Conservation (phyloP, 2,888 invertebrate species). For the Heliconius cydno region DNA sequence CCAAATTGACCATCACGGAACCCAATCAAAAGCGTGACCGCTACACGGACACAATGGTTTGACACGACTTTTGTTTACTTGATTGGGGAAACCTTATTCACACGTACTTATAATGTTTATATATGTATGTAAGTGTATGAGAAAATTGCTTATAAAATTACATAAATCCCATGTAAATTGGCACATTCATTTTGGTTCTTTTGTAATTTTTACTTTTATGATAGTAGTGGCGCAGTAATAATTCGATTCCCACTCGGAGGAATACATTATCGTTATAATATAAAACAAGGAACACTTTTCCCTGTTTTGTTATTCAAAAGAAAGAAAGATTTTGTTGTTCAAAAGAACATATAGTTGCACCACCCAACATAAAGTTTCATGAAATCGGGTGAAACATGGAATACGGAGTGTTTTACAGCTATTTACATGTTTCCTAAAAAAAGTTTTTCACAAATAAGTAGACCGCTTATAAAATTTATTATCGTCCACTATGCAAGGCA, state of each 20-base stretch:
- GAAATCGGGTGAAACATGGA: background rate
- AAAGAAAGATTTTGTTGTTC: too few species aligned
- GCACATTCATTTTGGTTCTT: background rate
- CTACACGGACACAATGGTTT: background rate
- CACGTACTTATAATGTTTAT: background rate
- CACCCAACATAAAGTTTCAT: background rate
- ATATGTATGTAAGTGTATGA: background rate
- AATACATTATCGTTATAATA: too few species aligned
- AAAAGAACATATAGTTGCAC: background rate
- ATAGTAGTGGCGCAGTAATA: background rate
- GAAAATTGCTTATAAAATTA: slow-evolving; percentile 13
- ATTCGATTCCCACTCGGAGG: too few species aligned
- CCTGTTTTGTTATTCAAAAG: background rate
- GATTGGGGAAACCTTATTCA: slow-evolving; percentile 4
- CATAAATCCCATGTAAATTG: slow-evolving; percentile 13
- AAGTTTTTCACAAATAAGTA: background rate
- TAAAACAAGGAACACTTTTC: too few species aligned
- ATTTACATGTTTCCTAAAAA: background rate
- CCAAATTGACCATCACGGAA: background rate
- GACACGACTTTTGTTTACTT: slow-evolving; percentile 3
- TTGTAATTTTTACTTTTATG: background rate
- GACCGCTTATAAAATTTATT: background rate
- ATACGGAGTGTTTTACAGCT: too few species aligned
- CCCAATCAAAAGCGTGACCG: background rate
- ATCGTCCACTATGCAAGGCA: background rate